These are phyloP conservation scores for Liasis olivaceus DNA, from an alignment of 2,797 vertebrate genomes.

Conservation along the genomic window DNA sequence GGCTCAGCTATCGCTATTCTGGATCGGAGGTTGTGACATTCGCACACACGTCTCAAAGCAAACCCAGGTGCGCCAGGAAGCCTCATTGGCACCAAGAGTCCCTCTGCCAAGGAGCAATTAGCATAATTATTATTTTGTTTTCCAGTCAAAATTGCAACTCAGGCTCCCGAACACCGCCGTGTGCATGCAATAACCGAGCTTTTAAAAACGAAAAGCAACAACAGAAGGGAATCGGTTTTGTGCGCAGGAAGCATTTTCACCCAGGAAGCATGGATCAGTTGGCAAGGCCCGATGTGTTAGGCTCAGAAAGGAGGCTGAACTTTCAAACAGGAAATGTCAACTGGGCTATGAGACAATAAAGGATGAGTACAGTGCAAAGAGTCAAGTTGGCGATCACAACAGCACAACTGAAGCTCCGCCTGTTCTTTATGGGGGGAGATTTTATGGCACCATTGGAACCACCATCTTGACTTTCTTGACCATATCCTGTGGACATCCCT, in stretches of 20 bases:
- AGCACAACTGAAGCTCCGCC: neutral
- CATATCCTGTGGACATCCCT: neutral
- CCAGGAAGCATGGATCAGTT: conserved; percentile 3
- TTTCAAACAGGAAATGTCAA: conserved; percentile 18
- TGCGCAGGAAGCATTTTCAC: conserved; percentile 39
- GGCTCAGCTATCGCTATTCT: neutral
- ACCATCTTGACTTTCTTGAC: neutral
- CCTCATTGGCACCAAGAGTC: conserved; percentile 9
- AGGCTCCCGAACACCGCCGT: conserved; percentile 43
- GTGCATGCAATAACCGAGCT: neutral
- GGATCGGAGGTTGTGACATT: neutral
- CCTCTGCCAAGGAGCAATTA: conserved; percentile 48
- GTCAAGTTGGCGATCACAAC: neutral
- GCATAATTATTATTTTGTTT: conserved; percentile 64
- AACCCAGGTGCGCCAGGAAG: conserved; percentile 42
- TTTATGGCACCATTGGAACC: neutral
- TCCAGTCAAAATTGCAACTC: conserved; percentile 43
- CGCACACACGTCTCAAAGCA: neutral
- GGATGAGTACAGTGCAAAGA: neutral
- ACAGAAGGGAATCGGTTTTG: conserved; percentile 34
- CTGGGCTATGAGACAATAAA: neutral
- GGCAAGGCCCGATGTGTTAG: conserved; percentile 53
- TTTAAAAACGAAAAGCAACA: conserved; percentile 33
- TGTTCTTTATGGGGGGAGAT: neutral
- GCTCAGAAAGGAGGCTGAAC: conserved; percentile 46